phyloP scores from a whole-genome alignment of 2,797 vertebrate species.

The Apogon talboti region DNA sequence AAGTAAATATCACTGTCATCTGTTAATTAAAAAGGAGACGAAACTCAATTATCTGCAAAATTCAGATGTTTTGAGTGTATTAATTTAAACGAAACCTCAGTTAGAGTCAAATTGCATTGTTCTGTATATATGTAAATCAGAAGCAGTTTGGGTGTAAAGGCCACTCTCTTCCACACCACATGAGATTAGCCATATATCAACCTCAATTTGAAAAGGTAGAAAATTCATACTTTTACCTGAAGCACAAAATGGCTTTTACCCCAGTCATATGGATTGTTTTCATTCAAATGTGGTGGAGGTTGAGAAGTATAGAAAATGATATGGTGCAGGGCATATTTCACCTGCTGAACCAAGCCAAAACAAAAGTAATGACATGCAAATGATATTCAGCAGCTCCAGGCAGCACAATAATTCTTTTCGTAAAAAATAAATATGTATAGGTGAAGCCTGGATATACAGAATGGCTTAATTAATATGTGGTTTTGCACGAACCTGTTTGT shows the following conservation, averaged over 20 bases:
- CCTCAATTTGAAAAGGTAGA: not conserved
- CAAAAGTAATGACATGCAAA: slow-evolving; percentile 70
- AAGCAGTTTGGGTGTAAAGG: not conserved
- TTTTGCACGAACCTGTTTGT: slow-evolving; percentile 34
- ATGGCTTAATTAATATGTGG: slow-evolving; percentile 58
- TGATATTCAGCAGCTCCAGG: slow-evolving; percentile 59
- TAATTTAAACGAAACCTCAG: too few relatives aligned
- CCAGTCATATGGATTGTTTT: slow-evolving; percentile 11
- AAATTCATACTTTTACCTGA: slow-evolving; percentile 26
- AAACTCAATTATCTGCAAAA: not conserved
- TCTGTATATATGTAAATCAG: too few relatives aligned
- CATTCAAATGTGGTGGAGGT: slow-evolving; percentile 13
- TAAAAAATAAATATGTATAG: slow-evolving; percentile 26
- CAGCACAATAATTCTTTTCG: slow-evolving; percentile 45
- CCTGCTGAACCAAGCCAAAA: slow-evolving; percentile 39
- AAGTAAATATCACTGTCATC: not conserved
- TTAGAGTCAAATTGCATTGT: too few relatives aligned
- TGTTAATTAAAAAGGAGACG: not conserved
- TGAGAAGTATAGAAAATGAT: slow-evolving; percentile 18
- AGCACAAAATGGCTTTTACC: slow-evolving; percentile 21
- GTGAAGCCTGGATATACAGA: slow-evolving; percentile 28
- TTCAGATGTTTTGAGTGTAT: not conserved
- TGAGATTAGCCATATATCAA: not conserved
- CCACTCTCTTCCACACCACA: not conserved
- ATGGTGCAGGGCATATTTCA: slow-evolving; percentile 37